A percentile compares a stretch with the other conserved stretches of the same genome.
Evolutionary conservation across 2,797 vertebrate genomes (phyloP).

Genomic region (Helarctos malayanus): DNA sequence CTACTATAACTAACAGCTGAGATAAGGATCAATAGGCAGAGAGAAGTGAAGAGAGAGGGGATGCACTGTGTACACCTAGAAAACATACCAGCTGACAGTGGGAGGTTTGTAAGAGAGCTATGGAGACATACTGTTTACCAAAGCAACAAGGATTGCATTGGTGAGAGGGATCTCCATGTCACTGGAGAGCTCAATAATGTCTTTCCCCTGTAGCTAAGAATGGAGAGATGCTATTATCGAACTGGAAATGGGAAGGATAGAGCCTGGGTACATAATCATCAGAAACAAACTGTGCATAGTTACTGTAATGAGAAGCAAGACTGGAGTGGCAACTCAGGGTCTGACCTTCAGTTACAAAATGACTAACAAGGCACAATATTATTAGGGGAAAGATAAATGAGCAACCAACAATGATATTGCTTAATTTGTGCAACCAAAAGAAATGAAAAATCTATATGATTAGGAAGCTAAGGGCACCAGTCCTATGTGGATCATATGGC

Average conservation of each 20-base stretch:
- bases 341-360: not conserved
- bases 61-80: not conserved
- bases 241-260: not conserved
- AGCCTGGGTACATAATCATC: not conserved
- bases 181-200: not conserved
- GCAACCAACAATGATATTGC: not conserved
- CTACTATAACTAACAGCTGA: not conserved
- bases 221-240: not conserved
- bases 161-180: not conserved
- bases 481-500: not conserved
- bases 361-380: not conserved
- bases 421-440: slow-evolving; percentile 25
- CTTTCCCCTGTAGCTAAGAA: not conserved
- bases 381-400: not conserved
- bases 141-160: not conserved
- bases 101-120: not conserved
- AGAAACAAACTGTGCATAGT: not conserved
- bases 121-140: not conserved
- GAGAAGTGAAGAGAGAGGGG: slow-evolving; percentile 6
- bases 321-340: not conserved
- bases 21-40: not conserved
- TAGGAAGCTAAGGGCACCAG: not conserved
- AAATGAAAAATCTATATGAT: not conserved
- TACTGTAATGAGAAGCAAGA: not conserved
- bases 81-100: not conserved